A percentile compares a stretch with the other conserved stretches of the same genome.
Conservation (phyloP, 2,888 invertebrate genomes). For the Octodonta nipae region DNA sequence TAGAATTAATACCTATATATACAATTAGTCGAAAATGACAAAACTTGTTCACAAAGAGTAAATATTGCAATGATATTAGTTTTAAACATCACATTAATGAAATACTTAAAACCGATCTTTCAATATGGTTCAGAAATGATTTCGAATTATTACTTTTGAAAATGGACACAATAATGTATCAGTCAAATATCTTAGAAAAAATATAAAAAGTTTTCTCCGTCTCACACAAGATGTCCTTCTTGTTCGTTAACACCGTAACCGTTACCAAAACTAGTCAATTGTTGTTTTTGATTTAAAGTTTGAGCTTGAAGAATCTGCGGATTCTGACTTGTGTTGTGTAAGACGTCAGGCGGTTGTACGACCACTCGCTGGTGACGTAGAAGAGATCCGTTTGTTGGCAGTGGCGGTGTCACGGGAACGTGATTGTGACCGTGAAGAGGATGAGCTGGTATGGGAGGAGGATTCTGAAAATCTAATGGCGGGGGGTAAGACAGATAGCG, state of each 20-base stretch:
- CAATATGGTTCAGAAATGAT: too few relatives aligned
- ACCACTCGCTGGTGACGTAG: conserved; percentile 30
- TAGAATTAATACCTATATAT: too few relatives aligned
- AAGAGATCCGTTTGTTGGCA: conserved; percentile 34
- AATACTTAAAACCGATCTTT: too few relatives aligned
- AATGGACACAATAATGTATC: background rate
- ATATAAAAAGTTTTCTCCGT: conserved; percentile 30
- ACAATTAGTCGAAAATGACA: too few relatives aligned
- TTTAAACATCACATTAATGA: too few relatives aligned
- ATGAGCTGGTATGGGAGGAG: conserved; percentile 34
- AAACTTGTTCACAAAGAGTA: too few relatives aligned
- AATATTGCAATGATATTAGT: too few relatives aligned
- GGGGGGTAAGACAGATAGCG: conserved; percentile 71
- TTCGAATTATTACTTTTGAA: too few relatives aligned
- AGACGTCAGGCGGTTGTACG: conserved; percentile 34
- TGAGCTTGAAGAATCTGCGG: conserved; percentile 35
- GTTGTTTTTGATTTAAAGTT: conserved; percentile 33
- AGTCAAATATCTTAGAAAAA: conserved; percentile 21
- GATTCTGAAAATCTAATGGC: conserved; percentile 49
- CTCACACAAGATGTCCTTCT: conserved; percentile 38
- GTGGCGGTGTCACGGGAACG: conserved; percentile 25
- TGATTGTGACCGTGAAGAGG: conserved; percentile 23
- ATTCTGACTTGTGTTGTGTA: conserved; percentile 36
- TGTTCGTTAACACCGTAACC: conserved; percentile 37
- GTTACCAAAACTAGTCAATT: conserved; percentile 35